Evolutionary conservation across 2,113 vertebrate species (phyloP).

Genomic region (Pollimyrus isidori): DNA sequence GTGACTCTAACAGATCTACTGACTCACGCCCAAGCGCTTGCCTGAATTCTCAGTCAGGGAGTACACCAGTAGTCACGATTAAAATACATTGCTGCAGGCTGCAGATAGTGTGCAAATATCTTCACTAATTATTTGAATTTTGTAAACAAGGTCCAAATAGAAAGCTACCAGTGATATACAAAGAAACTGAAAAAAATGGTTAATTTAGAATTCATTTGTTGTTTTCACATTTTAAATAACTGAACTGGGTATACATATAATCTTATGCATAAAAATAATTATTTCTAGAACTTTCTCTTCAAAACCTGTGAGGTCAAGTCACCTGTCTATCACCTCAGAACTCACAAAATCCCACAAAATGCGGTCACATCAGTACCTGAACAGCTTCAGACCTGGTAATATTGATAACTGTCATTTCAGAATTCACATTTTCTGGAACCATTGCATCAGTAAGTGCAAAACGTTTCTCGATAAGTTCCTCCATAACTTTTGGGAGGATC

Average conservation of each 20-base stretch:
- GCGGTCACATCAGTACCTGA: background rate
- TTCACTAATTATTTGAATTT: constrained; percentile 9
- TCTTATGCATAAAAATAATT: background rate
- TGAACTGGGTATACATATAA: background rate
- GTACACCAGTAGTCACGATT: constrained; percentile 11
- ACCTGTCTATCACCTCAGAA: background rate
- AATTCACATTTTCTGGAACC: background rate
- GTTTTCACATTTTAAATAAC: background rate
- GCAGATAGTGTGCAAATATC: constrained; percentile 10
- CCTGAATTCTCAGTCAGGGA: constrained; percentile 14
- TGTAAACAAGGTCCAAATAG: background rate
- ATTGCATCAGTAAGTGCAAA: background rate
- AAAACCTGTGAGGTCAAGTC: background rate
- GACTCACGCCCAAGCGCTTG: constrained; percentile 10
- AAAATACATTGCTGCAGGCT: constrained; percentile 23
- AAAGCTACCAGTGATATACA: background rate
- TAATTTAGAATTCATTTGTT: background rate
- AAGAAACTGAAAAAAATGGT: background rate
- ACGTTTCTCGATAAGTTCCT: background rate
- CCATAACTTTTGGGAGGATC: background rate
- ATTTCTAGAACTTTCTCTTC: background rate
- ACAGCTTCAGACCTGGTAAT: background rate
- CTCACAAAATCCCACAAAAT: background rate
- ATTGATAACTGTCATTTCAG: background rate
- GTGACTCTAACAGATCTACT: constrained; percentile 18